Conservation (phyloP, 2,888 invertebrate genomes). For the Osmoderma eremita region DNA sequence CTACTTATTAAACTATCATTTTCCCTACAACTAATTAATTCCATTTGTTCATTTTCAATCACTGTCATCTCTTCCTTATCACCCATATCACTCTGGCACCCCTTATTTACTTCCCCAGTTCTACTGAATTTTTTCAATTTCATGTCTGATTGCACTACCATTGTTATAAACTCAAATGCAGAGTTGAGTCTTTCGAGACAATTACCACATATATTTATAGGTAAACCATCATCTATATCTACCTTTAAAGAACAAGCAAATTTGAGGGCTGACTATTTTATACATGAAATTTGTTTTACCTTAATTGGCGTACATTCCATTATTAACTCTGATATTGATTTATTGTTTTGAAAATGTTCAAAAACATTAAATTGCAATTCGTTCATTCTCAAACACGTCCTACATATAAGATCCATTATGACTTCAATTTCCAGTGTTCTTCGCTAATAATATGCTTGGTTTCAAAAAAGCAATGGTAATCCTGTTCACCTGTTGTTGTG, state of each 20-base stretch:
- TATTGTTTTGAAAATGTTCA: neutral
- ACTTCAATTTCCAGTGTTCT: too few relatives aligned
- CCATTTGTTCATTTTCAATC: neutral
- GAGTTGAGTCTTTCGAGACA: neutral
- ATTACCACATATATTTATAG: slow-evolving; percentile 8
- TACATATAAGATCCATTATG: slow-evolving; percentile 6
- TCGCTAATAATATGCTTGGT: too few relatives aligned
- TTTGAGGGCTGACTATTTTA: neutral
- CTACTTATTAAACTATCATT: neutral
- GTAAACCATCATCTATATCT: neutral
- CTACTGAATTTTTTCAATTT: neutral
- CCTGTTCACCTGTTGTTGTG: too few relatives aligned
- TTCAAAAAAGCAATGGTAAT: too few relatives aligned
- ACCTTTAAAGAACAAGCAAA: neutral
- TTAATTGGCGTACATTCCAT: slow-evolving; percentile 11
- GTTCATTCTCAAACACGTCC: slow-evolving; percentile 16
- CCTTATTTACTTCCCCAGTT: neutral
- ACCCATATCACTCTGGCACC: neutral
- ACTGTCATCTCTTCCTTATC: neutral
- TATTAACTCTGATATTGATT: slow-evolving; percentile 1
- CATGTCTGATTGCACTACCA: neutral
- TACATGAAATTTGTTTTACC: neutral
- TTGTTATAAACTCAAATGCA: neutral
- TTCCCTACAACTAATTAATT: neutral
- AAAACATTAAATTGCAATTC: neutral